Conservation (phyloP, 2,113 vertebrate species). For the Balaenoptera acutorostrata region DNA sequence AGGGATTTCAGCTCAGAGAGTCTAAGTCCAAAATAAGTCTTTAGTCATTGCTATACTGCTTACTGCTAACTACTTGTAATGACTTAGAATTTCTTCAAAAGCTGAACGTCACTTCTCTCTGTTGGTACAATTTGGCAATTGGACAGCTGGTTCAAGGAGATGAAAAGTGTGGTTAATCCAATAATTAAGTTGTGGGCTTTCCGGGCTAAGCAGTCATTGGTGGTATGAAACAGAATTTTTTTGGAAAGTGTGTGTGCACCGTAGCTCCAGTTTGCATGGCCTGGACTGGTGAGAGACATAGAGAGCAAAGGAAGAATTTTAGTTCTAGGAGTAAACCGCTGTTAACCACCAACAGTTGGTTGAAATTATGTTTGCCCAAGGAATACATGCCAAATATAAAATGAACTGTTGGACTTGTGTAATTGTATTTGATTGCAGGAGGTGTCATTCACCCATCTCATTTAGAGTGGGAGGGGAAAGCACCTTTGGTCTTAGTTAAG, state of each 20-base stretch:
- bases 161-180: constrained; percentile 4
- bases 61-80: constrained; percentile 11
- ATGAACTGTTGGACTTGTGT: background rate
- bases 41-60: background rate
- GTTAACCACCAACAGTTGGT: background rate
- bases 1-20: background rate
- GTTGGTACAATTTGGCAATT: background rate
- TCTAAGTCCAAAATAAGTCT: background rate
- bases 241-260: background rate
- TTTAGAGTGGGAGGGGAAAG: background rate
- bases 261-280: background rate
- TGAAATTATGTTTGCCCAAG: background rate
- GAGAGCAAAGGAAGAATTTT: background rate
- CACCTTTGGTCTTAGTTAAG: background rate
- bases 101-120: background rate
- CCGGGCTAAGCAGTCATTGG: background rate
- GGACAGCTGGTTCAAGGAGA: constrained; percentile 8
- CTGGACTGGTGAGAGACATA: background rate
- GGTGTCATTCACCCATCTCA: background rate
- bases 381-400: background rate
- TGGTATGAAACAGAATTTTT: background rate
- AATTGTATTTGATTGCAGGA: background rate
- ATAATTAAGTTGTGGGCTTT: constrained; percentile 45
- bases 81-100: background rate
- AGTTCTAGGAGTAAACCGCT: background rate